Conservation (phyloP, 2,888 invertebrate species). For the Pyrochroa serraticornis region DNA sequence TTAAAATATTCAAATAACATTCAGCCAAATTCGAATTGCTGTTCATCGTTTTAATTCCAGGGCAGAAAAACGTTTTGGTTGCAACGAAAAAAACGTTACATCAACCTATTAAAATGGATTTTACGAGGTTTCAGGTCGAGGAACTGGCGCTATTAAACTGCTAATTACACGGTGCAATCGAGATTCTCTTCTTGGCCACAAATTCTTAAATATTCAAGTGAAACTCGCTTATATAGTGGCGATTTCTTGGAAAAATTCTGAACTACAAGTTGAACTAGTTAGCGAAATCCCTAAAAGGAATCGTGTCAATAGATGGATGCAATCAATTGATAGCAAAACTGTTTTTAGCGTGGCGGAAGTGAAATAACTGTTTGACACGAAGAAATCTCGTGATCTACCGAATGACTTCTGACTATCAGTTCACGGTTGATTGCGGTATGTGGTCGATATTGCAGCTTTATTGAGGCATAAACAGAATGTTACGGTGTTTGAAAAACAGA, state of each 20-base stretch:
- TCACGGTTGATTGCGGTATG: slow-evolving; percentile 18
- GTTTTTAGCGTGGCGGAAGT: slow-evolving; percentile 4
- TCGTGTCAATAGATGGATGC: slow-evolving; percentile 13
- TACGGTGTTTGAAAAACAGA: neutral
- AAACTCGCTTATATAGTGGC: too few species aligned
- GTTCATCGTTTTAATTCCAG: neutral
- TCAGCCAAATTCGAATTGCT: slow-evolving; percentile 1
- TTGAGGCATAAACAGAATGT: slow-evolving; percentile 7
- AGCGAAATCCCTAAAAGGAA: slow-evolving; percentile 9
- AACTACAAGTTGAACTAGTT: neutral
- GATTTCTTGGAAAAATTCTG: slow-evolving; percentile 3
- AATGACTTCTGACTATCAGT: neutral
- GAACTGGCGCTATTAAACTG: slow-evolving; percentile 1
- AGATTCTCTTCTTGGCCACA: too few species aligned
- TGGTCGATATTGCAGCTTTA: slow-evolving; percentile 10
- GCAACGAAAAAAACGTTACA: too few species aligned
- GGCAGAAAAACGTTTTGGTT: too few species aligned
- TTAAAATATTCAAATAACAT: slow-evolving; percentile 16
- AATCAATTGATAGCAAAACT: slow-evolving; percentile 7
- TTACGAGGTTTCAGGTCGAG: neutral
- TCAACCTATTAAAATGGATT: neutral
- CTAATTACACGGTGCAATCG: neutral
- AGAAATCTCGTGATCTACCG: neutral
- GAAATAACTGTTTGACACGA: slow-evolving; percentile 8
- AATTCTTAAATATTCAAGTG: too few species aligned